Evolutionary conservation across 2,888 invertebrate genomes (phyloP).

Genomic region (Drosophila trichaetosa): DNA sequence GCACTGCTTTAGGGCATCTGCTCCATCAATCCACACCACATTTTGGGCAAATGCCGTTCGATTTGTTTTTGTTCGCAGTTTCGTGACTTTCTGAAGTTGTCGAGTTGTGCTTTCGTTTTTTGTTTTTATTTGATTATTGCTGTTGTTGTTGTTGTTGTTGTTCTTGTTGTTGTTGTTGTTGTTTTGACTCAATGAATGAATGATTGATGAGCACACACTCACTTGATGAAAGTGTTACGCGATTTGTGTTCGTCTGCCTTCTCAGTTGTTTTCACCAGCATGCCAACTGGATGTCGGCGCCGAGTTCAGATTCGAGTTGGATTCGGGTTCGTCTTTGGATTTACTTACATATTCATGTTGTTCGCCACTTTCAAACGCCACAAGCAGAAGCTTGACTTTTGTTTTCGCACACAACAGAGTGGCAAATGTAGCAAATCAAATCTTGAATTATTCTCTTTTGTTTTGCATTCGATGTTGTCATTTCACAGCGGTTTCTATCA

Average conservation of each 20-base stretch:
- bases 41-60: slow-evolving; percentile 15
- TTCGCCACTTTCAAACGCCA: slow-evolving; percentile 33
- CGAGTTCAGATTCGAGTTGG: background rate
- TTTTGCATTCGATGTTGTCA: slow-evolving; percentile 19
- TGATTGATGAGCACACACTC: slow-evolving; percentile 61
- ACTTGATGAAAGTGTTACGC: slow-evolving; percentile 60
- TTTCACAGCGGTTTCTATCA: slow-evolving; percentile 23
- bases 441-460: slow-evolving; percentile 51
- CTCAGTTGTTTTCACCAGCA: slow-evolving; percentile 18
- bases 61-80: slow-evolving; percentile 18
- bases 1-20: slow-evolving; percentile 15
- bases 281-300: background rate
- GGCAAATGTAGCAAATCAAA: slow-evolving; percentile 37
- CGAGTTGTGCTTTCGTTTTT: slow-evolving; percentile 40
- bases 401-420: slow-evolving; percentile 17
- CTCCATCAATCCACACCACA: slow-evolving; percentile 12
- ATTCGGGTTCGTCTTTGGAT: slow-evolving; percentile 4
- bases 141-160: slow-evolving; percentile 1
- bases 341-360: background rate
- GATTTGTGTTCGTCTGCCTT: slow-evolving; percentile 44
- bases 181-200: slow-evolving; percentile 30
- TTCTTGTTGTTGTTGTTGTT: background rate
- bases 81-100: slow-evolving; percentile 56
- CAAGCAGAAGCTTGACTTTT: slow-evolving; percentile 20
- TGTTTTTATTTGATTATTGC: slow-evolving; percentile 3